Evolutionary conservation across 2,888 invertebrate species (phyloP), one percentile per base, ranked within the genome.

Genomic region (Pycnomerus fuliginosus): DNA sequence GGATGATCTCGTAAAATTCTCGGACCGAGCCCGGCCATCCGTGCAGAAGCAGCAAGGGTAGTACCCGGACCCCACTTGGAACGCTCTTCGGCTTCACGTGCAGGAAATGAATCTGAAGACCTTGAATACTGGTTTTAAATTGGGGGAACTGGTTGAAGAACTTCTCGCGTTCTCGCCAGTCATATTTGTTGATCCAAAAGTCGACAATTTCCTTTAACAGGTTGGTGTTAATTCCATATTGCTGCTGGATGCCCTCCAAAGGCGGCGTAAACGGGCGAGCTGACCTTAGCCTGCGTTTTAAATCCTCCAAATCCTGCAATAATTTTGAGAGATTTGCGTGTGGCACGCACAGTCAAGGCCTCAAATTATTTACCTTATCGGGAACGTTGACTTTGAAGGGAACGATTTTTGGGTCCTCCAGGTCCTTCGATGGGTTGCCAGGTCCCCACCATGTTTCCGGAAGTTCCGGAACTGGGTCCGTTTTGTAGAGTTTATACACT

Each of bases 21-120:
- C 82, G 74, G 2, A 90, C 77, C 0, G 87, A 88, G 1, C 91
- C 90, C 0, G 92, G 91, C 93, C 93, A 93, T 24, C 93, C 93
- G 65, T 93, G 92, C 10, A 87, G 70, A 29, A 93, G 57, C 1
- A 89, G 70, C 1, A 90, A 60, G 0, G 88, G 87, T 1, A 83
- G 52, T 1, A 79, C 75, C 55, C 76, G 58, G 1, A 56, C 16
- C 2, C 47, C 50, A n/a, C 28, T 25, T 14, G 44, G 14, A 8
- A 37, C 24, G 1, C 48, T 44, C 65, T 43, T 40, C 3, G 58
- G 55, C 66, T 81, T 83, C 0, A 78, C 76, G 53, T 81, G 84
- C 7, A 67, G 32, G 65, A 80, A 90, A 65, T 88, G 87, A 50
- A 88, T 76, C 49, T 83, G 72, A 44, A 83, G 60, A 36, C 87